Base-by-base conservation (phyloP, 23 tunicate species). In the Corella eumyota region DNA sequence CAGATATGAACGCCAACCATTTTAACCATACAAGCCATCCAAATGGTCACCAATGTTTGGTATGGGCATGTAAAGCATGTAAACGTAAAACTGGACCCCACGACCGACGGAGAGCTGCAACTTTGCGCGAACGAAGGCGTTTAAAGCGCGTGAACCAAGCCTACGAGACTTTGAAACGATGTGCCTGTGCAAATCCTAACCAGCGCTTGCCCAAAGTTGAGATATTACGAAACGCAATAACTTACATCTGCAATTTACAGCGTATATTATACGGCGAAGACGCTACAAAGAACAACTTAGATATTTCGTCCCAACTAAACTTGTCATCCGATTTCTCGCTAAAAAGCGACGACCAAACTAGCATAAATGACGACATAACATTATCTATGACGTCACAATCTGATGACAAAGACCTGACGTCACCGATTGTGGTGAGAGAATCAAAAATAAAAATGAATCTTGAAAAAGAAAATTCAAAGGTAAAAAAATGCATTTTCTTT, bases 101-200 rank as follows among this genome's bases (percentile, higher is more conserved):
- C 48, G 95, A 86, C 64, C 71, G 98, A 30, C 85, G 98, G 20
- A 62, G 86, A 25, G 90, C 90, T 2, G 98, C 98, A 40, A 91
- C 98, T 2, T 58, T 91, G 52, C 79, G 98, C 21, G 98, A 91
- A 52, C 62, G 98, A 9, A 62, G 98, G 5, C 78, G 98, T 6
- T 66, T 91, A 22, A 91, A 91, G 61, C 74, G 98, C 37, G 98
- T 91, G 30, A 91, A 91, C 51, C 95, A 91, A 61, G 98, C 98
- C 15, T 91, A 91, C 71, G 98, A 91, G n/a, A 71, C 76, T 21
- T 63, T 91, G 48, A 91, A 91, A 58, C 70, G 80, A 7, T 91
- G 98, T 55, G 74, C 85, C 22, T 91, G 90, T 69, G 68, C 80
- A 5, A 91, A 91, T 46, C 98, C 98, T 0, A 80, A 81, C 61